Percentiles rank a stretch among this genome's conserved stretches.
phyloP scores from a whole-genome alignment of 2,888 invertebrate species.

The Tinea pellionella region DNA sequence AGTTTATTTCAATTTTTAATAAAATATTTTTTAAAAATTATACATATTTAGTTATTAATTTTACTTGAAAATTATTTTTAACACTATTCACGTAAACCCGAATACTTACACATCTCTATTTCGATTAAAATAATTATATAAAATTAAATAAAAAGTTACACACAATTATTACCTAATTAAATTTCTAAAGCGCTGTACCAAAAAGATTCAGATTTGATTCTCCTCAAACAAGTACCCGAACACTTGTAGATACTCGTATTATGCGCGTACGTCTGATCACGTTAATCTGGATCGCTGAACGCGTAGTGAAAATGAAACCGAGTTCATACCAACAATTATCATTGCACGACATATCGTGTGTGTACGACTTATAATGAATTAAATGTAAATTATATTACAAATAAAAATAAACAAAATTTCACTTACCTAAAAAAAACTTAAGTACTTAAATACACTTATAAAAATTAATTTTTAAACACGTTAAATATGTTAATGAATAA shows the following conservation, averaged over 20 bases:
- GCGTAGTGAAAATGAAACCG: slow-evolving; percentile 8
- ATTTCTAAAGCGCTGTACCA: slow-evolving; percentile 3
- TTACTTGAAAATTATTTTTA: no score
- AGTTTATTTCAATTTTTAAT: no score
- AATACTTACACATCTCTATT: no score
- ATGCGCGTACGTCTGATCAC: neutral
- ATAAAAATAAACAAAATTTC: neutral
- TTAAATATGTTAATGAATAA: neutral
- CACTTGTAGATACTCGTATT: neutral
- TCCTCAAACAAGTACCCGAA: neutral
- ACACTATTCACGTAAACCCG: no score
- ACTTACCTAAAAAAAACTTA: neutral
- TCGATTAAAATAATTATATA: no score
- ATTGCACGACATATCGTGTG: slow-evolving; percentile 12
- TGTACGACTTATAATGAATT: neutral
- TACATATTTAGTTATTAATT: no score
- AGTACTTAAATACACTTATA: neutral
- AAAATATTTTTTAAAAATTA: no score
- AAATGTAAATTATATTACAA: neutral
- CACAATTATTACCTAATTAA: no score
- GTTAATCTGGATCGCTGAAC: slow-evolving; percentile 11
- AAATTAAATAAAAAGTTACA: no score
- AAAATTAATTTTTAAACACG: neutral
- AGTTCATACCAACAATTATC: slow-evolving; percentile 8
- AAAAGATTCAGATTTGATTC: neutral